These are phyloP conservation scores for Xestobium rufovillosum DNA, from an alignment of 2,888 invertebrate species.

Conservation along the genomic window DNA sequence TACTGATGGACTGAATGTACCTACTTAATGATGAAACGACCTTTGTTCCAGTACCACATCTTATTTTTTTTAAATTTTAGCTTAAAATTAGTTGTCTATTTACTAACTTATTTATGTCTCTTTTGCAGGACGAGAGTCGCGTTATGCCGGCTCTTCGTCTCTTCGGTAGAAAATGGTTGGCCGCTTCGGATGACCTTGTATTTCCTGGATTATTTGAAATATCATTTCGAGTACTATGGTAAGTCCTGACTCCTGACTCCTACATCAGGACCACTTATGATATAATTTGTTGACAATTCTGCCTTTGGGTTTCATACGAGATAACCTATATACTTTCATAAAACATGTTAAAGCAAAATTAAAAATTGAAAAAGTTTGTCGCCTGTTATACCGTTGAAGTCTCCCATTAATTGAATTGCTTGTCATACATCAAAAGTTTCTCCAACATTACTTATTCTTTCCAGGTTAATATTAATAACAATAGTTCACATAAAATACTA, in stretches of 20 bases:
- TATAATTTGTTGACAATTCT: neutral
- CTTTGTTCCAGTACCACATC: no score
- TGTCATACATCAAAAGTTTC: neutral
- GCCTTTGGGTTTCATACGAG: no score
- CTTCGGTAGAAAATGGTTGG: constrained; percentile 84
- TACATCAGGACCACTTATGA: neutral
- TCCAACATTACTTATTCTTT: constrained; percentile 14
- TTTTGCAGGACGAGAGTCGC: constrained; percentile 19
- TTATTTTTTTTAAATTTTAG: no score
- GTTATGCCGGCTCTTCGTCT: constrained; percentile 81
- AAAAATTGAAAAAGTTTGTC: no score
- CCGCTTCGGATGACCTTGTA: constrained; percentile 87
- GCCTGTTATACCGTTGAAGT: no score
- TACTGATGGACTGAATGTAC: no score
- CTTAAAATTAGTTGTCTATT: no score
- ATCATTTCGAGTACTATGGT: constrained; percentile 65
- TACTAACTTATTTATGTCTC: no score
- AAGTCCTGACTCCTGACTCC: constrained; percentile 37
- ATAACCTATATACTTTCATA: no score
- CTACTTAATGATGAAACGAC: no score
- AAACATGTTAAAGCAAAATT: no score
- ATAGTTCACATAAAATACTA: constrained; percentile 36
- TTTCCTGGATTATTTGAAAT: constrained; percentile 78
- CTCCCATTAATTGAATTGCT: no score
- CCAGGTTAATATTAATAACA: constrained; percentile 35